Evolutionary conservation across 2,113 vertebrate species (phyloP), one percentile per base, ranked within the genome.

Genomic region (Orientallactaga bullata): DNA sequence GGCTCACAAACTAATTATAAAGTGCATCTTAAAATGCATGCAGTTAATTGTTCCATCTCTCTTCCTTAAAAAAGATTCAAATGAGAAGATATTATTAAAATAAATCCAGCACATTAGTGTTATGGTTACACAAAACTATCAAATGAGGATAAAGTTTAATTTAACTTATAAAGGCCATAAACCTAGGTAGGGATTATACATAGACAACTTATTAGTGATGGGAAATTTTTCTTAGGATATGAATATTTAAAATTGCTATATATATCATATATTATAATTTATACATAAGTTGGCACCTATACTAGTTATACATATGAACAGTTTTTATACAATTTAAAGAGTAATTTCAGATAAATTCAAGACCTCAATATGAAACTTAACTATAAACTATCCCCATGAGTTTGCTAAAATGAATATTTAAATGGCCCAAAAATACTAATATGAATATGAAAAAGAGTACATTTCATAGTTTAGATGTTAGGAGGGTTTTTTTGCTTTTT

Each of bases 71-170:
- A 71, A 73, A 85, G 13, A 95, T 85, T 72, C 17, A 23, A 30
- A 18, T 65, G 55, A 86, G 26, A 87, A 90, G 16, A 68, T 68
- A n/a, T 11, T 77, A 24, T 60, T 63, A 23, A 85, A 86, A 89
- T 89, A 83, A 96, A 83, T 79, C 8, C 28, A 69, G 32, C 47
- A 86, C 66, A 32, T 60, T 87, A 66, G n/a, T 88, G 5, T 61
- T 79, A 0, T 8, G n/a, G 66, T 7, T 73, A 86, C n/a, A 63
- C 5, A 55, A 32, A 81, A 77, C 73, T 68, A 80, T 32, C 28
- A 91, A 88, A 61, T 69, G 15, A 72, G 51, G 66, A 79, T 71
- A 24, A 68, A 78, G 37, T 90, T 91, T 83, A 73, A 61, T 73
- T 84, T n/a, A 76, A 78, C 18, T 55, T 55, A 32, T 2, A 76